Base-by-base conservation (phyloP, 2,888 invertebrate genomes). In the Caenorhabditis sinica region DNA sequence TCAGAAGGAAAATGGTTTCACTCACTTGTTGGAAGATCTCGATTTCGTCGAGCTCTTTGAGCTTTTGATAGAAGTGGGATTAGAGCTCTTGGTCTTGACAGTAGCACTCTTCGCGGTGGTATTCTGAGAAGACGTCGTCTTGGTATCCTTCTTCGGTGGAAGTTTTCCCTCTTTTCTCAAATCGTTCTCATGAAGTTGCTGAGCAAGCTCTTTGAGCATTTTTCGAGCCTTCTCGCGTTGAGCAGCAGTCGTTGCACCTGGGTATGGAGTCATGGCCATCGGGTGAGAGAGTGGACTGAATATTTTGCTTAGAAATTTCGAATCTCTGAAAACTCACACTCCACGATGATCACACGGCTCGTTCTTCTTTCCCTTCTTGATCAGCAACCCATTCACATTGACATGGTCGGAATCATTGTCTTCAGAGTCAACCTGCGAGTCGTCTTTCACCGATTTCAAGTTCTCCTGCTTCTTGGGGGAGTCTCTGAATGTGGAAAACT, bases 241-340 rank as follows among this genome's bases (percentile, higher is more conserved):
- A 20, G 77, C 77, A 3, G 63, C 79, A 11, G 66, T 56, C 0
- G 68, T 33, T 11, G 43, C 49, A 13, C 74, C 74, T 2, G 83
- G 83, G 25, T 45, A 83, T 23, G 83, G 83, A 17, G 83, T 83
- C 11, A 68, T 56, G 8, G 83, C 83, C 68, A 83, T 43, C 30
- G 83, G 83, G 49, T 83, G 61, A 1, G 73, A 63, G 0, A 83
- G 71, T 0, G 83, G 83, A 3, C 80, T 80, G 71, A 53, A 53
- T 23, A 53, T 23, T 11, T 1, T 33, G 66, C n/a, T n/a, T n/a
- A n/a, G n/a, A n/a, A n/a, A n/a, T n/a, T n/a, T n/a, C n/a, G n/a
- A n/a, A n/a, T n/a, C n/a, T n/a, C n/a, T n/a, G n/a, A 45, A 15
- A 20, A 73, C 74, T 65, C 65, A 74, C 69, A 77, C 71, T 61